These are phyloP conservation scores for Sterna hirundo DNA, from an alignment of 2,113 vertebrate genomes.

Conservation along the genomic window DNA sequence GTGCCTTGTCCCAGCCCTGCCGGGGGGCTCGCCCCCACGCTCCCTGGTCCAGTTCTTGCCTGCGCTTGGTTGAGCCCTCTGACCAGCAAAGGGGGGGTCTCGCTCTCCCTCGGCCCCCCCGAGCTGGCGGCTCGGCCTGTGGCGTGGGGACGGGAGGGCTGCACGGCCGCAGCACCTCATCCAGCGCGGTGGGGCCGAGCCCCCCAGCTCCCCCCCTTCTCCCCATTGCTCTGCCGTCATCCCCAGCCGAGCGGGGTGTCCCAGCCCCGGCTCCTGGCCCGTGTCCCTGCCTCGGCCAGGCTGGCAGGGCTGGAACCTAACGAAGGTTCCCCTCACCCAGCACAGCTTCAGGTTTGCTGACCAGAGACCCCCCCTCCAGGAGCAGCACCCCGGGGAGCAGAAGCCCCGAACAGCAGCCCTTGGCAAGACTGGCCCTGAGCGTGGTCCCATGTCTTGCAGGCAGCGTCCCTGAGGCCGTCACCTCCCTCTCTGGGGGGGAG, in stretches of 20 bases:
- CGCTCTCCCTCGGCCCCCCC: fast-evolving
- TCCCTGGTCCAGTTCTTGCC: not conserved
- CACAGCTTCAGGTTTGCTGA: not conserved
- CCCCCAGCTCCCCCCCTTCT: not conserved
- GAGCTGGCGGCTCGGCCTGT: not conserved
- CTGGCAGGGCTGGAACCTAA: not conserved
- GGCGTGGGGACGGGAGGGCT: fast-evolving
- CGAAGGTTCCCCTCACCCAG: not conserved
- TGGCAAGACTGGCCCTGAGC: fast-evolving
- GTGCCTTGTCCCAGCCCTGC: not conserved
- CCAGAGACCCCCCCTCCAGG: not conserved
- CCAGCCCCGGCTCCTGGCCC: not conserved
- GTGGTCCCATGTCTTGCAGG: not conserved
- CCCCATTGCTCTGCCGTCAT: not conserved
- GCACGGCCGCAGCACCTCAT: fast-evolving
- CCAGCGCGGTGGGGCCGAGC: not conserved
- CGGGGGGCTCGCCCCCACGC: not conserved
- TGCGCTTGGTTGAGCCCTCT: fast-evolving
- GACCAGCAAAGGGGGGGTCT: not conserved
- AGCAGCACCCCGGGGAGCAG: not conserved
- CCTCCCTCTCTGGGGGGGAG: not conserved
- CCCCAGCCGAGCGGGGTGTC: not conserved
- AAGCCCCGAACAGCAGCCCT: not conserved
- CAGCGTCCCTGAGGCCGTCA: not conserved
- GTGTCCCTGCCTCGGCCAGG: not conserved